Percentiles rank a stretch among this genome's conserved stretches.
Evolutionary conservation across 2,113 vertebrate species (phyloP).

Genomic region (Bucco capensis): DNA sequence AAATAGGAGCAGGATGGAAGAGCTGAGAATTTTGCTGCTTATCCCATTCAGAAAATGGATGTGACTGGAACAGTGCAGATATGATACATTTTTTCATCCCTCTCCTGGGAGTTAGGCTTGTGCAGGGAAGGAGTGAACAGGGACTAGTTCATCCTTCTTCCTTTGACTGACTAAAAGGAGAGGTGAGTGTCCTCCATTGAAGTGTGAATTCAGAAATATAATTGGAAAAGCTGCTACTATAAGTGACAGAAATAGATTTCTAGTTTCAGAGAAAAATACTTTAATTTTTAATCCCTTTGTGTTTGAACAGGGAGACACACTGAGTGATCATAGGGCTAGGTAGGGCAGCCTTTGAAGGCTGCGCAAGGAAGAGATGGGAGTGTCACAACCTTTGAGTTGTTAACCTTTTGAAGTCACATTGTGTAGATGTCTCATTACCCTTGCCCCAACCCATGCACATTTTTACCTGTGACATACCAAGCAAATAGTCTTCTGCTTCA

Average conservation of each 20-base stretch:
- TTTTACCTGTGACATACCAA: conserved; percentile 37
- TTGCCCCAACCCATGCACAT: not conserved
- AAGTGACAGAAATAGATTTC: not conserved
- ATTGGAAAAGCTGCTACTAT: not conserved
- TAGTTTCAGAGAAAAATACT: not conserved
- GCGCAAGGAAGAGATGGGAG: not conserved
- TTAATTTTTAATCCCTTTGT: not conserved
- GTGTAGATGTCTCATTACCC: conserved; percentile 3
- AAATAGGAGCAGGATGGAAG: not conserved
- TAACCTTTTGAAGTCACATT: not conserved
- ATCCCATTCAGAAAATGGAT: not conserved
- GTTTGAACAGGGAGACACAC: not conserved
- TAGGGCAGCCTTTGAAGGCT: not conserved
- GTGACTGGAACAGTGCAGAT: not conserved
- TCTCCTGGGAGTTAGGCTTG: not conserved
- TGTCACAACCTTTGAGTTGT: not conserved
- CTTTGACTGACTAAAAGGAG: not conserved
- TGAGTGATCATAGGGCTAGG: not conserved
- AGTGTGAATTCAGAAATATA: not conserved
- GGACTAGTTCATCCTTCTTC: not conserved
- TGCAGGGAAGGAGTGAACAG: not conserved
- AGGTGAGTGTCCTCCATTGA: not conserved
- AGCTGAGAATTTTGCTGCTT: not conserved
- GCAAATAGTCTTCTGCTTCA: conserved; percentile 38
- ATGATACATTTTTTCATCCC: not conserved